phyloP scores from a whole-genome alignment of 2,113 vertebrate genomes.

The Saguinus imperator region DNA sequence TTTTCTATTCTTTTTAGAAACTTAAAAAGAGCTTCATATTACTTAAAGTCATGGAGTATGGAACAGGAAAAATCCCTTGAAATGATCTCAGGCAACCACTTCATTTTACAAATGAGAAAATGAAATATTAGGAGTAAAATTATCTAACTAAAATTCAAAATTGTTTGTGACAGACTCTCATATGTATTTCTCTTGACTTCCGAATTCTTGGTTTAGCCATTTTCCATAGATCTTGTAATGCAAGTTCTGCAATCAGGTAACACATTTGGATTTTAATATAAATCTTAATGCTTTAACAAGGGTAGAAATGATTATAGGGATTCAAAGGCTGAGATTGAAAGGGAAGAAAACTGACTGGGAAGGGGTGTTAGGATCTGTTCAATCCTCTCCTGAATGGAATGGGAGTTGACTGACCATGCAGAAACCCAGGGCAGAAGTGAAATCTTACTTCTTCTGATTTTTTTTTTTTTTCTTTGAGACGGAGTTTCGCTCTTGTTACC shows the following conservation, averaged over 20 bases:
- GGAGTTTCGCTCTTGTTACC: no score
- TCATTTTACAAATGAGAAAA: background rate
- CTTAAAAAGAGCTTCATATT: background rate
- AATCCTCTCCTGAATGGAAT: background rate
- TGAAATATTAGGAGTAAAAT: background rate
- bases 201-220: background rate
- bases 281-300: background rate
- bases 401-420: background rate
- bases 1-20: background rate
- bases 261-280: background rate
- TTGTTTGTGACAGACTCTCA: background rate
- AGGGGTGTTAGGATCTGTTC: rapidly evolving
- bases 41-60: background rate
- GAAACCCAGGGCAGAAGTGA: background rate
- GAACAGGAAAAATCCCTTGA: background rate
- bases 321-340: background rate
- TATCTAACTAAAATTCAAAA: background rate
- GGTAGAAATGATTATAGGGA: background rate
- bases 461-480: background rate
- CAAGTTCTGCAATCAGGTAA: background rate
- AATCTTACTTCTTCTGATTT: background rate
- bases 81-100: background rate
- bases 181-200: background rate
- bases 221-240: background rate
- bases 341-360: rapidly evolving